A percentile compares a stretch with the other conserved stretches of the same genome.
These are phyloP conservation scores for Parnassius smintheus DNA, from an alignment of 2,888 invertebrate genomes.

Conservation along the genomic window DNA sequence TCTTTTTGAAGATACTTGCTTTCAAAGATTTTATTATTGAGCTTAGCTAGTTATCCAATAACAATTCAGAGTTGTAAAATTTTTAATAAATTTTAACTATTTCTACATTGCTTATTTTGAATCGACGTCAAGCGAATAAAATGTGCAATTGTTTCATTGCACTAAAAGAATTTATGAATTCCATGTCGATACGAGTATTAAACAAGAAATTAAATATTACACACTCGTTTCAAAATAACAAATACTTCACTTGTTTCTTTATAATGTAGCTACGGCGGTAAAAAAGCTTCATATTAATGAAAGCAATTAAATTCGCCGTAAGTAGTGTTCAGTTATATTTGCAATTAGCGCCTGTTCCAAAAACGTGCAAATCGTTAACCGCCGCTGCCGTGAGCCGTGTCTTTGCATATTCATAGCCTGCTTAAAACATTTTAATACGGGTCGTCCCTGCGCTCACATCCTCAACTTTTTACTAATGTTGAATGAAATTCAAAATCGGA, in stretches of 20 bases:
- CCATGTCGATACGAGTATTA: too few relatives aligned
- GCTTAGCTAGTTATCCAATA: neutral
- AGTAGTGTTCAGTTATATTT: conserved; percentile 78
- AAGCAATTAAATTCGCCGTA: conserved; percentile 77
- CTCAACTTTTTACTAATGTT: conserved; percentile 70
- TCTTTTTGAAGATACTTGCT: neutral
- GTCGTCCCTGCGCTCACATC: conserved; percentile 62
- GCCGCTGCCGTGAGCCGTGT: conserved; percentile 70
- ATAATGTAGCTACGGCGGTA: conserved; percentile 40
- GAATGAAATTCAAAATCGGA: conserved; percentile 37
- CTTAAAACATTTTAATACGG: conserved; percentile 80
- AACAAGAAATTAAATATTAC: too few relatives aligned
- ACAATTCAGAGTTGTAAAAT: neutral
- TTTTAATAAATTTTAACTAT: neutral
- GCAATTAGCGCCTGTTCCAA: conserved; percentile 79
- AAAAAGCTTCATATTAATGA: conserved; percentile 63
- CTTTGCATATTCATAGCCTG: conserved; percentile 80
- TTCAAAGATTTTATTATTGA: conserved; percentile 3
- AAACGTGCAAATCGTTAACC: conserved; percentile 80
- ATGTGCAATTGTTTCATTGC: too few relatives aligned
- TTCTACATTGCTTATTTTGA: too few relatives aligned
- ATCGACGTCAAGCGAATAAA: too few relatives aligned
- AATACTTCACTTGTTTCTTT: neutral
- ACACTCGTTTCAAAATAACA: too few relatives aligned
- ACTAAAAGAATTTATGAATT: too few relatives aligned